phyloP scores from a whole-genome alignment of 2,797 vertebrate genomes.

The Coregonus sp. region DNA sequence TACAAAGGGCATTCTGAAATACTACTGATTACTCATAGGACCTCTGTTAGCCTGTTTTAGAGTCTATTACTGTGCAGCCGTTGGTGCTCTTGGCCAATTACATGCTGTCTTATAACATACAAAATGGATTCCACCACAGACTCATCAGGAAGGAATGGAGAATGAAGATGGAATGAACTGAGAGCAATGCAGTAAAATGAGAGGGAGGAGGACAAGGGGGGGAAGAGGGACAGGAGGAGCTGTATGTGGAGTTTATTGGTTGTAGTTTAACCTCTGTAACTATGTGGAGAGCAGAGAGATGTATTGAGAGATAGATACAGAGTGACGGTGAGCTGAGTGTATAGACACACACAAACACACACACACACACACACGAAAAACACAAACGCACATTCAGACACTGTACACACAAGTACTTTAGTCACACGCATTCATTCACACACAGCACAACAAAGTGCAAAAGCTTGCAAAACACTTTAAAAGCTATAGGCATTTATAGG shows the following conservation, averaged over 20 bases:
- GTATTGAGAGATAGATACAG: neutral
- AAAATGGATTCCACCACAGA: too few species aligned
- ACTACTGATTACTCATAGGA: too few species aligned
- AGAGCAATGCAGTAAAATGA: neutral
- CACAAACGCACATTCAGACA: constrained; percentile 9
- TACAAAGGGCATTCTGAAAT: too few species aligned
- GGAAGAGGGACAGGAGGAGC: neutral
- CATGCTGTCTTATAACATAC: too few species aligned
- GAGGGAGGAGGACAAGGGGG: neutral
- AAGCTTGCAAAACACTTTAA: neutral
- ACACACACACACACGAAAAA: neutral
- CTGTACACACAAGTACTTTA: constrained; percentile 8
- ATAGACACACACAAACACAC: neutral
- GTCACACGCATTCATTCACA: neutral
- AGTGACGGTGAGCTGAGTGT: neutral
- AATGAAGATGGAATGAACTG: too few species aligned
- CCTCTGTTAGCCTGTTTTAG: too few species aligned
- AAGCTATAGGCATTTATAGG: neutral
- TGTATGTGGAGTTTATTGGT: neutral
- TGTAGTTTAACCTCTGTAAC: constrained; percentile 22
- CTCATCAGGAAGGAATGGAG: too few species aligned
- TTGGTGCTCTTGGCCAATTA: too few species aligned
- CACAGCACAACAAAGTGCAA: constrained; percentile 21
- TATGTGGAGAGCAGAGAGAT: neutral
- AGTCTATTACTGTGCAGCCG: too few species aligned